Evolutionary conservation across 2,113 vertebrate genomes (phyloP).

Genomic region (Henicopernis longicauda): DNA sequence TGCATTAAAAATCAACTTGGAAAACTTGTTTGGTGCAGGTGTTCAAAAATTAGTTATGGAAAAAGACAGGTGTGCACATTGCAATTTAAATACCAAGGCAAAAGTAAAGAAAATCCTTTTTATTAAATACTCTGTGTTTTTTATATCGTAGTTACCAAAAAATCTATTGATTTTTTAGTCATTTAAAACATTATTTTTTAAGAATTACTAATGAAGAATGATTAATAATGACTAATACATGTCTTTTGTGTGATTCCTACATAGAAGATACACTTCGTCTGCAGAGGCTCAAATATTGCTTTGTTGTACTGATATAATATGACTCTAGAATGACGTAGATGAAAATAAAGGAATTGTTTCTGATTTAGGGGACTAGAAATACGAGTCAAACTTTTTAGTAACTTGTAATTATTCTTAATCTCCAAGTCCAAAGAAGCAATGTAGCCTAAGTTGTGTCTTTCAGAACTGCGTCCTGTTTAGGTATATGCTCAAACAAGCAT

Average conservation of each 20-base stretch:
- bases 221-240: not conserved
- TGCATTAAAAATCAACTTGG: not conserved
- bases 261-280: not conserved
- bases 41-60: not conserved
- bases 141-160: not conserved
- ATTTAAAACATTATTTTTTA: not conserved
- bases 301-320: not conserved
- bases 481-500: not conserved
- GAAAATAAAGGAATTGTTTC: not conserved
- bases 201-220: not conserved
- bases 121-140: not conserved
- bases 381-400: not conserved
- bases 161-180: not conserved
- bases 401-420: not conserved
- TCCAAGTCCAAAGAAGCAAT: not conserved
- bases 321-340: not conserved
- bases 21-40: not conserved
- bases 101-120: not conserved
- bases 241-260: not conserved
- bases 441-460: not conserved
- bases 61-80: not conserved
- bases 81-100: not conserved
- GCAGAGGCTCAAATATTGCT: not conserved
- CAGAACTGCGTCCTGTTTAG: not conserved
- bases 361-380: not conserved